phyloP scores from a whole-genome alignment of 2,888 invertebrate genomes.

The Cecidostiba fungosa region DNA sequence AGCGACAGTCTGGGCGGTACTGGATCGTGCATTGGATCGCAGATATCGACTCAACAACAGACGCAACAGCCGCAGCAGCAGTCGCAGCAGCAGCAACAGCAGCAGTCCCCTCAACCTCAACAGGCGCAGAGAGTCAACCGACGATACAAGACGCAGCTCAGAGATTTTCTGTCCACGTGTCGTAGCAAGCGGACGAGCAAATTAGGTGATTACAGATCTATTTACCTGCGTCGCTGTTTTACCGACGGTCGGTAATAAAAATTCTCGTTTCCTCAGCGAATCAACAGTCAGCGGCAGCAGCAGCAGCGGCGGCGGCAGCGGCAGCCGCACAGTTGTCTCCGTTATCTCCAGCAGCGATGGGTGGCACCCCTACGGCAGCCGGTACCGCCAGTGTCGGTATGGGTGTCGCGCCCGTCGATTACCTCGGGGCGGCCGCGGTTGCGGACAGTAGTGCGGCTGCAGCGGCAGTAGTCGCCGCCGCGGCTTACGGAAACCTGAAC shows the following conservation, averaged over 20 bases:
- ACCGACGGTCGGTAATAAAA: neutral
- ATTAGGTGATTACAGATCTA: slow-evolving; percentile 33
- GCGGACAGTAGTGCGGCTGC: slow-evolving; percentile 83
- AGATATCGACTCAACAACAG: slow-evolving; percentile 83
- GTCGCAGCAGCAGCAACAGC: slow-evolving; percentile 21
- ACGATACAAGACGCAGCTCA: slow-evolving; percentile 95
- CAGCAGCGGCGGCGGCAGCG: slow-evolving; percentile 7
- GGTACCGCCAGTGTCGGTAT: neutral
- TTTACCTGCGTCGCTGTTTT: neutral
- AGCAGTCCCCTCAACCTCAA: slow-evolving; percentile 49
- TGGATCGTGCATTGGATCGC: slow-evolving; percentile 81
- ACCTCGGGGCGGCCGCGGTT: slow-evolving; percentile 82
- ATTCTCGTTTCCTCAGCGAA: neutral
- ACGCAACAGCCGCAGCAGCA: slow-evolving; percentile 86
- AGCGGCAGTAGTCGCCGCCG: slow-evolving; percentile 85
- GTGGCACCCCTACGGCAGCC: neutral
- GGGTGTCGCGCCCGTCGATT: slow-evolving; percentile 84
- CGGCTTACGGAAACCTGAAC: slow-evolving; percentile 90
- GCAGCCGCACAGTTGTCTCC: slow-evolving; percentile 74
- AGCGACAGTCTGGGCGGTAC: slow-evolving; percentile 86
- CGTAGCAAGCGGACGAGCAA: slow-evolving; percentile 86
- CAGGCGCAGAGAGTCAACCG: slow-evolving; percentile 78
- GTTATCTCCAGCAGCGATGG: slow-evolving; percentile 81
- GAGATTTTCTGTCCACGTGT: slow-evolving; percentile 96
- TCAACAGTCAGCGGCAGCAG: neutral